phyloP scores from a whole-genome alignment of 2,888 invertebrate species.

The Abscondita cerata region DNA sequence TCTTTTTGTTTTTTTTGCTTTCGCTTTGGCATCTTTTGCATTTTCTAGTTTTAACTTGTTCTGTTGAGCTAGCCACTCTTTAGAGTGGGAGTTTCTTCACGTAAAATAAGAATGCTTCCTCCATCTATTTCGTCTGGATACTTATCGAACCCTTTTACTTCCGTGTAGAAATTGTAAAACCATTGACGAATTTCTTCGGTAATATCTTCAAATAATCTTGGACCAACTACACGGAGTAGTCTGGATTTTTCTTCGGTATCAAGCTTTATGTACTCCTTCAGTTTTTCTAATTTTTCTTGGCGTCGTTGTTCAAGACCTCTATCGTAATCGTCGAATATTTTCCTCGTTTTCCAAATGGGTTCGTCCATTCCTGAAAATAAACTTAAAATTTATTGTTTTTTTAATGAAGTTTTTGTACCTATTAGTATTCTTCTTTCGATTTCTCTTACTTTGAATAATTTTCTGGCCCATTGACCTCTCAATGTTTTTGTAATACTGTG shows the following conservation, averaged over 20 bases:
- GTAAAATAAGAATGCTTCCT: constrained; percentile 67
- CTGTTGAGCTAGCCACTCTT: constrained; percentile 61
- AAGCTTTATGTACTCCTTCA: constrained; percentile 58
- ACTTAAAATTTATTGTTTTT: background rate
- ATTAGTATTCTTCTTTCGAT: no score
- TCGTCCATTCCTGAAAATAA: constrained; percentile 61
- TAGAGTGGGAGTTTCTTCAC: constrained; percentile 67
- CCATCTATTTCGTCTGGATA: constrained; percentile 77
- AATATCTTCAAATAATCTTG: constrained; percentile 75
- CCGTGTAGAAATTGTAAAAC: constrained; percentile 72
- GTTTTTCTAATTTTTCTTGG: constrained; percentile 58
- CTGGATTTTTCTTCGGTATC: constrained; percentile 61
- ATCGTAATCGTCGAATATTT: constrained; percentile 60
- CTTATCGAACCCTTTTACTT: constrained; percentile 69
- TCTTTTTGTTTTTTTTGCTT: no score
- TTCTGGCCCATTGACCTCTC: no score
- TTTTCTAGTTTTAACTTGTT: constrained; percentile 39
- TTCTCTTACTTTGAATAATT: no score
- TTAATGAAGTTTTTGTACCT: no score
- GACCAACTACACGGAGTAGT: constrained; percentile 61
- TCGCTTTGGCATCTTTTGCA: constrained; percentile 40
- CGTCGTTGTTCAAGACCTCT: constrained; percentile 59
- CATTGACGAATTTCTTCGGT: constrained; percentile 78
- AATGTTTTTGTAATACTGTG: constrained; percentile 55
- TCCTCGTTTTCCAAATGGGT: constrained; percentile 60